Evolutionary conservation across 2,797 vertebrate genomes (phyloP).

Genomic region (Gymnothorax javanicus): DNA sequence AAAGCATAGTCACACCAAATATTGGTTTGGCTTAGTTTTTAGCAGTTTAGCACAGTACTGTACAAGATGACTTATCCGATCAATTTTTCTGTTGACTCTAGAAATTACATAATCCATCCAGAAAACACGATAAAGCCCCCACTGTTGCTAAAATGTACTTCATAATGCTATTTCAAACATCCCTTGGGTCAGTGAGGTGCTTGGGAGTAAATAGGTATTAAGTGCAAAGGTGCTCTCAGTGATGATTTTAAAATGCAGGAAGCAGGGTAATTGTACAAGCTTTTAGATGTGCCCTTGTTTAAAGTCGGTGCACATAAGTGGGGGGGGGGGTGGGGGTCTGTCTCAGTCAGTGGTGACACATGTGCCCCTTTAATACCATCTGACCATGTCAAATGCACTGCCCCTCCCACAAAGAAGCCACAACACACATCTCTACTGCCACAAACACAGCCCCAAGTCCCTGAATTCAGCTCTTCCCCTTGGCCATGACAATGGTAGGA

Average conservation of each 20-base stretch:
- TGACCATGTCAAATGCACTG: background rate
- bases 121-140: background rate
- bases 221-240: constrained; percentile 14
- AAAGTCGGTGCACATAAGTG: background rate
- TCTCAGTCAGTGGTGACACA: background rate
- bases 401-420: constrained; percentile 3
- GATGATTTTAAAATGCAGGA: constrained; percentile 23
- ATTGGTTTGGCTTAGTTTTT: no score
- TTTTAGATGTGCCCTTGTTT: background rate
- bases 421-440: background rate
- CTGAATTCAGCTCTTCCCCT: background rate
- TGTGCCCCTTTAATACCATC: background rate
- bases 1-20: no score
- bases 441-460: background rate
- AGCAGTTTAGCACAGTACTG: no score
- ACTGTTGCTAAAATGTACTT: background rate
- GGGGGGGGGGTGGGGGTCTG: background rate
- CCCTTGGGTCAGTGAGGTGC: background rate
- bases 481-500: background rate
- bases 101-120: background rate
- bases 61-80: background rate
- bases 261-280: constrained; percentile 5
- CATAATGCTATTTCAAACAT: background rate
- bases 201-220: background rate
- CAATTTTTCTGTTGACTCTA: background rate